phyloP scores from a whole-genome alignment of 2,888 invertebrate species.

The Meloe dianella region DNA sequence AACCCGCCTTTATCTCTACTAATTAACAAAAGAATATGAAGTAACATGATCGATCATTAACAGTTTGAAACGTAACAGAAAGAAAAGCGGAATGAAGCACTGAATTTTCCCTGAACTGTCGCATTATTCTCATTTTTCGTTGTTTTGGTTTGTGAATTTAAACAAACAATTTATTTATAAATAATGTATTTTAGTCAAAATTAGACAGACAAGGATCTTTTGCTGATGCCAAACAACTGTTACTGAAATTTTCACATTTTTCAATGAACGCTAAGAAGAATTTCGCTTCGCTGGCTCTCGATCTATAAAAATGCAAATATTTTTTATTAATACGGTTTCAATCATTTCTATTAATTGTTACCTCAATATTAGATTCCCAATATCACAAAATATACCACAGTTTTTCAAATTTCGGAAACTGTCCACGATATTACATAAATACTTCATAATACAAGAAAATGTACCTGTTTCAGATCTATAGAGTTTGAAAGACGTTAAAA shows the following conservation, averaged over 20 bases:
- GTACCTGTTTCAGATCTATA: neutral
- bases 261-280: constrained; percentile 50
- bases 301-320: constrained; percentile 41
- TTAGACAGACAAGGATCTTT: constrained; percentile 15
- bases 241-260: constrained; percentile 44
- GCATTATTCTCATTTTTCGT: no score
- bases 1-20: no score
- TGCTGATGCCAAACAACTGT: constrained; percentile 29
- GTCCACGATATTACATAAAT: constrained; percentile 2
- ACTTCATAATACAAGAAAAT: neutral
- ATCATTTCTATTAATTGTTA: constrained; percentile 34
- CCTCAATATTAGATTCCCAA: constrained; percentile 51
- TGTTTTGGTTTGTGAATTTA: no score
- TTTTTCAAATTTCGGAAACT: constrained; percentile 28
- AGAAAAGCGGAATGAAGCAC: no score
- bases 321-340: neutral
- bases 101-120: no score
- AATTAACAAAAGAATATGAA: no score
- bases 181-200: constrained; percentile 7
- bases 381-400: constrained; percentile 54
- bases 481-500: no score
- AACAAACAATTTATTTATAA: neutral
- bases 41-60: no score
- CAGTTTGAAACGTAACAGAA: no score
- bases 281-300: constrained; percentile 48